Evolutionary conservation across 2,888 invertebrate genomes (phyloP).

Genomic region (Caenorhabditis panamensis): DNA sequence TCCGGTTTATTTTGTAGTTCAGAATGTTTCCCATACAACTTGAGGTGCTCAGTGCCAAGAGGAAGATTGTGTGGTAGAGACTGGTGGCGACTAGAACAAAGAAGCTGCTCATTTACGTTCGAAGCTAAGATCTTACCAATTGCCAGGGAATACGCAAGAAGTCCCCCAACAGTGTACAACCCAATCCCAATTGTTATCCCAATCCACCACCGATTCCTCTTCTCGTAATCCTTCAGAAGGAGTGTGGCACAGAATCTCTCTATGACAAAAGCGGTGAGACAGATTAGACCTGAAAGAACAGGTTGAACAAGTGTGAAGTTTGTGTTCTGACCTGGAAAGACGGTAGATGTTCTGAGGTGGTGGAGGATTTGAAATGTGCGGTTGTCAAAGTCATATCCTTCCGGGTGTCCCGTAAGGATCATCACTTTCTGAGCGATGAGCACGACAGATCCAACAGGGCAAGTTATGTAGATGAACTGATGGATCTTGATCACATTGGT

Average conservation of each 20-base stretch:
- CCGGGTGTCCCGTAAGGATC: conserved; percentile 16
- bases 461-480: conserved; percentile 52
- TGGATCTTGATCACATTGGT: conserved; percentile 54
- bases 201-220: conserved; percentile 34
- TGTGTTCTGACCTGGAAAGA: conserved; percentile 37
- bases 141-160: conserved; percentile 46
- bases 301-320: not conserved
- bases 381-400: conserved; percentile 29
- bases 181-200: conserved; percentile 38
- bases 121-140: not conserved
- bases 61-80: conserved; percentile 39
- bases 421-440: conserved; percentile 38
- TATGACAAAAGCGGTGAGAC: conserved; percentile 48
- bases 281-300: conserved; percentile 23
- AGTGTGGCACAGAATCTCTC: conserved; percentile 50
- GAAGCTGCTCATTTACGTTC: too few relatives aligned
- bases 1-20: conserved; percentile 40
- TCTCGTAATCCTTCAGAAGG: conserved; percentile 42
- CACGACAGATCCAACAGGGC: conserved; percentile 32
- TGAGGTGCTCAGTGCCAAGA: conserved; percentile 21
- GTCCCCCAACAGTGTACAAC: conserved; percentile 29
- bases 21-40: conserved; percentile 52
- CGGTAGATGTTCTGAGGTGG: conserved; percentile 32
- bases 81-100: conserved; percentile 40
- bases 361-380: conserved; percentile 31